Conservation (phyloP, 2,888 invertebrate species). For the Rotaria magnacalcarata region DNA sequence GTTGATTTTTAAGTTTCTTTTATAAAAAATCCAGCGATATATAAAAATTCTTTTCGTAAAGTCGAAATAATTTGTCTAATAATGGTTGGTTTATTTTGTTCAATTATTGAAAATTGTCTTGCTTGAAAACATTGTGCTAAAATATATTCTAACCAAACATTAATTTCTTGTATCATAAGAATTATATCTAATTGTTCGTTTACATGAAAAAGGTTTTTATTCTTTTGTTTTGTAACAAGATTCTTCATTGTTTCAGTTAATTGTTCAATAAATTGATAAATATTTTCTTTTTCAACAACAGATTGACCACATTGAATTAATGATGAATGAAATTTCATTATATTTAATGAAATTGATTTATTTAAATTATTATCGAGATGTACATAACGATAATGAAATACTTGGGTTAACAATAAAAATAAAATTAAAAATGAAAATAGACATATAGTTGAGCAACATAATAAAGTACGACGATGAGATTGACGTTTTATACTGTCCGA, state of each 20-base stretch:
- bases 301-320: constrained; percentile 15
- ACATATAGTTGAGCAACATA: not conserved
- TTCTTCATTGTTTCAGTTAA: not conserved
- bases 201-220: not conserved
- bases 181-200: too few species aligned
- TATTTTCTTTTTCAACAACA: not conserved
- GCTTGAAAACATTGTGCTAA: not conserved
- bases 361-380: not conserved
- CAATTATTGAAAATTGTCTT: not conserved
- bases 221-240: not conserved
- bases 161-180: not conserved
- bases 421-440: not conserved
- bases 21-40: not conserved
- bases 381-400: not conserved
- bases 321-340: constrained; percentile 6
- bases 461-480: not conserved
- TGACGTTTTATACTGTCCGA: not conserved
- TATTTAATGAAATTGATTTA: not conserved
- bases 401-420: not conserved
- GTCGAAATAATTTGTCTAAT: not conserved
- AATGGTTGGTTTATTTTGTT: not conserved
- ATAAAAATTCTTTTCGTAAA: constrained; percentile 4
- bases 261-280: not conserved
- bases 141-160: not conserved
- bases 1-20: not conserved